Evolutionary conservation across 2,113 vertebrate genomes (phyloP), one percentile per base, ranked within the genome.

Genomic region (Blennius ocellaris): DNA sequence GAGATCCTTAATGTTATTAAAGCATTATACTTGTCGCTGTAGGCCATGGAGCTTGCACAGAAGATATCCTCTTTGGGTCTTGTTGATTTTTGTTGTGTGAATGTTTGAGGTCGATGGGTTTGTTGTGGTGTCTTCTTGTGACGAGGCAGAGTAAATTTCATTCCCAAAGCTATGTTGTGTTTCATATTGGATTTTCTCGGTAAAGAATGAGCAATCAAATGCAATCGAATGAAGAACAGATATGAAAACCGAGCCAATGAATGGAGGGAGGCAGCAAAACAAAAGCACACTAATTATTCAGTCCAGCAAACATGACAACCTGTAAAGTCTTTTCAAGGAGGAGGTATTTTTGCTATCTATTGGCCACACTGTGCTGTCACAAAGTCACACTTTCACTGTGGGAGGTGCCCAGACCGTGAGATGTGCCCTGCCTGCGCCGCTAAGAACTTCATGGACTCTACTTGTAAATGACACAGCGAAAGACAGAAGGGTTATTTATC

Each of bases 401-500:
- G n/a, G 49, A 60, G 21, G 55, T 60, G 47, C 36, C 38, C 15
- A 41, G 58, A 44, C 6, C 6, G 1, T 17, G 44, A 2, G 3
- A 39, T 14, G 30, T 7, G 56, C 60, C 47, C n/a, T 49, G 3
- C 5, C 11, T 43, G 11, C 66, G 63, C 37, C 40, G 15, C 38
- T 56, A 15, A 11, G 43, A 61, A 16, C 81, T 58, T 52, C 55
- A 63, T 49, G 75, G 44, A 40, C 52, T 76, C 38, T 43, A 63
- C 75, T 81, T 72, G 86, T 54, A 90, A 93, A 92, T 93, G 94
- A 95, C 93, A 94, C 93, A 83, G 90, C 90, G 93, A 94, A 92
- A 95, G 87, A 94, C 93, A 92, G 92, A 91, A 73, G 66, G 57
- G 83, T 90, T 95, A 89, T 96, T 97, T 96, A 94, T 95, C 89